Evolutionary conservation across 2,888 invertebrate genomes (phyloP), one percentile per base, ranked within the genome.

Genomic region (Sarcophaga rosellei): DNA sequence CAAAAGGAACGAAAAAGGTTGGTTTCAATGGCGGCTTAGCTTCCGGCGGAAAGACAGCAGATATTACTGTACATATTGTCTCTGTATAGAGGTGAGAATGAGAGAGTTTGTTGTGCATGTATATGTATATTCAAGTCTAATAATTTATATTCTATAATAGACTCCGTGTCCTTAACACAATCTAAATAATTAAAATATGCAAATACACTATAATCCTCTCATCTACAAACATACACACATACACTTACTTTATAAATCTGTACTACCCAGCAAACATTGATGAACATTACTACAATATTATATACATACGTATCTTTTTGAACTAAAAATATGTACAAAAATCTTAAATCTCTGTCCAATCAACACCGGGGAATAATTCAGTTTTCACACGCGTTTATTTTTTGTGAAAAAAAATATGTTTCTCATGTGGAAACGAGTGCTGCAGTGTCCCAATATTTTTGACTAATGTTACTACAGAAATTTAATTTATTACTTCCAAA

Each of bases 101-200:
- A 35, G 35, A 74, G 10, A 62, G 35, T 68, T 35, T 44, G 35
- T 53, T 53, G 44, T 57, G n/a, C 23, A 35, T 35, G 4, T 69
- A 25, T 25, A 3, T 69, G 35, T 63, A n/a, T 65, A 35, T 47
- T 57, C 69, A 17, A 80, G 76, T 81, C 57, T 77, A 80, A 69
- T 80, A 83, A 35, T 35, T 35, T 35, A 35, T 35, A 35, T 35
- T 35, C 35, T 83, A 77, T 83, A 77, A 86, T 77, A 80, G 74
- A 81, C 83, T 81, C 17, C 17, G 86, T 87, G 84, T 87, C 85
- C 83, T 84, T 88, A 88, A 84, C 80, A 88, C 88, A 88, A 88
- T 88, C 91, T 91, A 91, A 92, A 92, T 92, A 92, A 92, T 92
- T 92, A 92, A 92, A 92, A 92, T 92, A 92, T 92, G 92, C 92